phyloP scores from a whole-genome alignment of 1,140 invertebrate species.

The Calycopis cecrops region DNA sequence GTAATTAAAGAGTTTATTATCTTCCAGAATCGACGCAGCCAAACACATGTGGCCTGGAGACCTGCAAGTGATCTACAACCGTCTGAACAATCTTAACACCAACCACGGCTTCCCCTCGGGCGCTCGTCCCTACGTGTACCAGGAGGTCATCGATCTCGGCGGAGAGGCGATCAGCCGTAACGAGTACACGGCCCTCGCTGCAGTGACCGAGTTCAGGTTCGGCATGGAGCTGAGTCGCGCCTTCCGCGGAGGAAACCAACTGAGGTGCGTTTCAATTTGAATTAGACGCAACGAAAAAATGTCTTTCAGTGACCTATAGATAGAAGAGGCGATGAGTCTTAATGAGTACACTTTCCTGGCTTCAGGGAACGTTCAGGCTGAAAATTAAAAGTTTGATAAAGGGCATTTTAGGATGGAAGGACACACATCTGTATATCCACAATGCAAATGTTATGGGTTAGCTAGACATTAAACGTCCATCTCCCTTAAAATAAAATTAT shows the following conservation, averaged over 20 bases:
- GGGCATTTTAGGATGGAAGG: no score
- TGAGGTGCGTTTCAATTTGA: slow-evolving; percentile 28
- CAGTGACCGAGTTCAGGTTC: slow-evolving; percentile 84
- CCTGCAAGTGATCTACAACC: slow-evolving; percentile 77
- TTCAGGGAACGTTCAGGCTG: no score
- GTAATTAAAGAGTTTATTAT: not conserved
- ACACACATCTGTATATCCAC: no score
- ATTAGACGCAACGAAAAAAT: no score
- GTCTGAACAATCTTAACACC: slow-evolving; percentile 78
- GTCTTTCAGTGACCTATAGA: no score
- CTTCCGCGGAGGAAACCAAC: slow-evolving; percentile 44
- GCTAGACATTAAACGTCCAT: no score
- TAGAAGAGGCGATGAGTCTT: no score
- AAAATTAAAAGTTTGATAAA: no score
- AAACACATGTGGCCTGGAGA: slow-evolving; percentile 91
- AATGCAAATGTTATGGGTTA: no score
- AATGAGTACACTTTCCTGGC: no score
- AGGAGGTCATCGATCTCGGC: slow-evolving; percentile 88
- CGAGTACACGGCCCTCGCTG: slow-evolving; percentile 80
- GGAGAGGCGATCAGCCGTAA: slow-evolving; percentile 79
- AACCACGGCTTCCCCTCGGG: slow-evolving; percentile 76
- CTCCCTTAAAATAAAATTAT: no score
- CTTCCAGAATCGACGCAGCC: slow-evolving; percentile 79
- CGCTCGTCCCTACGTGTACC: slow-evolving; percentile 81
- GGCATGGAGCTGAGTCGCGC: slow-evolving; percentile 59